A percentile compares a stretch with the other conserved stretches of the same genome.
Conservation (phyloP, 2,888 invertebrate genomes). For the Meta bourneti region DNA sequence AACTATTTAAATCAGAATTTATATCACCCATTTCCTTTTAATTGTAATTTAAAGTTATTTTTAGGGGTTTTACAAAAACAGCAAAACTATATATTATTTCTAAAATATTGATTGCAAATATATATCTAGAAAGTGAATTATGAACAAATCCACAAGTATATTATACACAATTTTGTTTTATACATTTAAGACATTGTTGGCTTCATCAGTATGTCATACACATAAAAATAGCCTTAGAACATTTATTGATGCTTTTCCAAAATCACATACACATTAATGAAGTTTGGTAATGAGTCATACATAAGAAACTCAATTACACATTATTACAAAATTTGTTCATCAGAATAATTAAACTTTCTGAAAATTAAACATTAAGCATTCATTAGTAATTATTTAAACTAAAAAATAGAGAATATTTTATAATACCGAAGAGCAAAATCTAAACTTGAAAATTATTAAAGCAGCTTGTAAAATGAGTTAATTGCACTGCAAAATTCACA, state of each 20-base stretch:
- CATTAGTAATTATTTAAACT: background rate
- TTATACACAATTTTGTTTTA: too few relatives aligned
- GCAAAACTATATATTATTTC: too few relatives aligned
- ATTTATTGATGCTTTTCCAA: background rate
- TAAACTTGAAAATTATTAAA: background rate
- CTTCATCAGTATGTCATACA: too few relatives aligned
- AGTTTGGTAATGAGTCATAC: background rate
- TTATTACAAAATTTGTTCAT: background rate
- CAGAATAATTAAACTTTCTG: background rate
- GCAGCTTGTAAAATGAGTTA: background rate
- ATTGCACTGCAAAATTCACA: constrained; percentile 18
- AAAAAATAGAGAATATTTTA: background rate
- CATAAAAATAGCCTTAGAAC: background rate
- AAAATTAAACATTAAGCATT: background rate
- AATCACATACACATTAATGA: constrained; percentile 1
- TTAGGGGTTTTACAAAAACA: too few relatives aligned
- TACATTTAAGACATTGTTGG: too few relatives aligned
- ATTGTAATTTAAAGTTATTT: too few relatives aligned
- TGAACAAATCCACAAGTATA: too few relatives aligned
- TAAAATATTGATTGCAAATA: too few relatives aligned
- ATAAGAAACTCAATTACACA: background rate
- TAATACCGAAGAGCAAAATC: background rate
- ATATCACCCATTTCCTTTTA: too few relatives aligned
- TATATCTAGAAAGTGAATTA: too few relatives aligned
- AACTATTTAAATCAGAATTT: too few relatives aligned